Evolutionary conservation across 2,888 invertebrate species (phyloP), one percentile per base, ranked within the genome.

Genomic region (Timema cristinae): DNA sequence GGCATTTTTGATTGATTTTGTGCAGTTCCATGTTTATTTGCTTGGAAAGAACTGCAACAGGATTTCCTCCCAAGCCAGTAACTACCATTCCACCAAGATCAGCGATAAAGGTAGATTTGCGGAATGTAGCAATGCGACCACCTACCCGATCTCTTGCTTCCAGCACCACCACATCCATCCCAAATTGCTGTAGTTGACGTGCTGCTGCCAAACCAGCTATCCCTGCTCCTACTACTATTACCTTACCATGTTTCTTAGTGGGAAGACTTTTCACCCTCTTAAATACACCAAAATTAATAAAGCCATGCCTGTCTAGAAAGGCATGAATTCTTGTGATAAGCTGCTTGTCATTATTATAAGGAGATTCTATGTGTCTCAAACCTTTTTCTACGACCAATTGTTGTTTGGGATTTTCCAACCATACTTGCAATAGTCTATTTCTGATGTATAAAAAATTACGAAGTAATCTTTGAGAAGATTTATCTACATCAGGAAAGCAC

Each of bases 271-370:
- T 92, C 6, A 92, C 82, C 54, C 95, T 86, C 81, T 95, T 94
- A 82, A 95, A 99, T 68, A 97, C 91, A 0, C 99, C 99, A 85
- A 95, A 98, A 84, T 99, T 99, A 75, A 99, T 97, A 79, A 94
- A 96, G 5, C 98, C 98, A 82, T 98, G 95, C 66, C 98, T 88
- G 79, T 98, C 95, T 56, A 99, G 85, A 82, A 94, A 99, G 0
- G 93, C 91, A 83, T 96, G 96, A 50, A 95, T 89, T 76, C 97
- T 88, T 79, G 89, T 87, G 4, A 97, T 88, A 47, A 98, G 83
- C 7, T 89, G 89, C 7, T 91, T 89, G 82, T 98, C 97, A 80
- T 94, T 94, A 81, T 97, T 96, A 79, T 94, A 98, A 0, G 98
- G 98, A 7, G 92, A 86, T 82, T 86, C 84, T 47, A 98, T 90